Evolutionary conservation across 2,888 invertebrate genomes (phyloP).

Genomic region (Capitulum mitella): DNA sequence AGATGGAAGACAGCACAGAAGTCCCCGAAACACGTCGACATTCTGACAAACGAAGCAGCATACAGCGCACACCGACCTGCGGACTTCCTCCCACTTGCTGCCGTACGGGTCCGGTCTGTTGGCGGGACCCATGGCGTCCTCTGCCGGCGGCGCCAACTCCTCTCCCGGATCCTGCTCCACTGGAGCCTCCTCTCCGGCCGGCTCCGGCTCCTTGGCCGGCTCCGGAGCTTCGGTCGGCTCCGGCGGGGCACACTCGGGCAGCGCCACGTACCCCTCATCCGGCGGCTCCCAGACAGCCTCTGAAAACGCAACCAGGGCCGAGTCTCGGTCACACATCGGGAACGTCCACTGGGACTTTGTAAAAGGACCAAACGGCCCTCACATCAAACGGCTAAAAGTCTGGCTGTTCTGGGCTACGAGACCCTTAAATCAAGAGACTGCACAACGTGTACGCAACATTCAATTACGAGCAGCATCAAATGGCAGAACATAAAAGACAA

Average conservation of each 20-base stretch:
- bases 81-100: neutral
- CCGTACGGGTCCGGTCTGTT: slow-evolving; percentile 9
- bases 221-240: neutral
- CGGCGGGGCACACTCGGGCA: neutral
- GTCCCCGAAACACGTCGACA: neutral
- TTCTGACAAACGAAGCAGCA: neutral
- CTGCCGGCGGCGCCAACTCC: slow-evolving; percentile 2
- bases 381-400: too few relatives aligned
- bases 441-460: too few relatives aligned
- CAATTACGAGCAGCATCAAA: too few relatives aligned
- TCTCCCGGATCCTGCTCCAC: neutral
- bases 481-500: neutral
- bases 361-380: too few relatives aligned
- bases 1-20: neutral
- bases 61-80: neutral
- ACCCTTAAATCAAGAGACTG: too few relatives aligned
- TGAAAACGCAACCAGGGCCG: too few relatives aligned
- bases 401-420: too few relatives aligned
- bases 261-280: neutral
- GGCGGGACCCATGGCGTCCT: neutral
- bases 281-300: slow-evolving; percentile 11
- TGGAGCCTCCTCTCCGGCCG: neutral
- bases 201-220: neutral
- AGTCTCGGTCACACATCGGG: too few relatives aligned
- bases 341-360: too few relatives aligned